phyloP scores from a whole-genome alignment of 2,113 vertebrate genomes.

The Pagrus major region DNA sequence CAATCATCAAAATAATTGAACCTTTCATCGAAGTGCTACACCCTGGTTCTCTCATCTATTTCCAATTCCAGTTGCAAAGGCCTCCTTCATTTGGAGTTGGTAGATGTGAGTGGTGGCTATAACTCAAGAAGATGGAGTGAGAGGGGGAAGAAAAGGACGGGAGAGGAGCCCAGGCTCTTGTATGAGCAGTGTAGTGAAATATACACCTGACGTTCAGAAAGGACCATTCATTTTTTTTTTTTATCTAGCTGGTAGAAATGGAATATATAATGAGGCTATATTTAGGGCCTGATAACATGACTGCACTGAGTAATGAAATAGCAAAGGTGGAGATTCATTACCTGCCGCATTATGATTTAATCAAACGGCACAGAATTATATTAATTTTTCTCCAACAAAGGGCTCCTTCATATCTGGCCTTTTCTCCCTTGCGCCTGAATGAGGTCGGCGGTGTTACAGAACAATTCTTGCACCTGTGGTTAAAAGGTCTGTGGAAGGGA shows the following conservation, averaged over 20 bases:
- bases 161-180: conserved; percentile 62
- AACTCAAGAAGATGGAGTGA: conserved; percentile 74
- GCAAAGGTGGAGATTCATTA: conserved; percentile 83
- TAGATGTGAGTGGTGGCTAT: conserved; percentile 60
- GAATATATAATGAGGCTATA: conserved; percentile 87
- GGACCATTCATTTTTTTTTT: conserved; percentile 61
- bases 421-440: conserved; percentile 38
- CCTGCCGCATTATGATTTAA: conserved; percentile 86
- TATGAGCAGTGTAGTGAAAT: conserved; percentile 78
- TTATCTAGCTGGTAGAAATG: conserved; percentile 77
- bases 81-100: conserved; percentile 62
- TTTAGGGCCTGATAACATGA: conserved; percentile 83
- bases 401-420: conserved; percentile 70
- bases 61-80: conserved; percentile 63
- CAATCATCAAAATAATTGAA: conserved; percentile 74
- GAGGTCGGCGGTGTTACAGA: conserved; percentile 41
- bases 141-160: conserved; percentile 74
- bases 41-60: conserved; percentile 69
- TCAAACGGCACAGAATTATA: conserved; percentile 82
- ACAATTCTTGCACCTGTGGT: conserved; percentile 16
- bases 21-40: conserved; percentile 66
- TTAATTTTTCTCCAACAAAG: conserved; percentile 80
- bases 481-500: conserved; percentile 28
- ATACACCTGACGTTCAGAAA: conserved; percentile 81
- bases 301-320: conserved; percentile 82